Percentiles rank a stretch among this genome's conserved stretches.
These are phyloP conservation scores for Sebastes hubbsi DNA, from an alignment of 2,797 vertebrate species.

Conservation along the genomic window DNA sequence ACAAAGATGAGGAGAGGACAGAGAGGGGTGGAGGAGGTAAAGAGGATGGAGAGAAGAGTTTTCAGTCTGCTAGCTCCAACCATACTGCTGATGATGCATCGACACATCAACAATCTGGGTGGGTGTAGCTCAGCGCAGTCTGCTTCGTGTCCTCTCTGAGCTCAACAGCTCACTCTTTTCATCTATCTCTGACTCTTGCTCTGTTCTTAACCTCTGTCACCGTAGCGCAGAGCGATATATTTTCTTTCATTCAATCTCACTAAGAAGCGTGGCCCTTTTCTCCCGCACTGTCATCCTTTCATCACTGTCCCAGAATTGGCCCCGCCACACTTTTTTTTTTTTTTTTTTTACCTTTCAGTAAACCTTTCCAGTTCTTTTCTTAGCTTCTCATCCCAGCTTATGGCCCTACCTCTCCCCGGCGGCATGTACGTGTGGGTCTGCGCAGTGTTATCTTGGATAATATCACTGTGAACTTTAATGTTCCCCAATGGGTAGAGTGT, in stretches of 20 bases:
- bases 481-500: conserved; percentile 49
- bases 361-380: conserved; percentile 26
- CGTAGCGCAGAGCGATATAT: not conserved
- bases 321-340: not conserved
- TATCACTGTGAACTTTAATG: conserved; percentile 60
- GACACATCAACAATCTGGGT: conserved; percentile 34
- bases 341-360: conserved; percentile 20
- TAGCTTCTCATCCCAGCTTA: conserved; percentile 8
- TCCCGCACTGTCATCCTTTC: conserved; percentile 34
- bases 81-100: conserved; percentile 31
- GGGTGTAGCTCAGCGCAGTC: conserved; percentile 31
- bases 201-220: conserved; percentile 35
- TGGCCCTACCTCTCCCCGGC: not conserved
- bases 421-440: conserved; percentile 13
- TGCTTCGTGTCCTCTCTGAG: conserved; percentile 27
- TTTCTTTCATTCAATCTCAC: conserved; percentile 19
- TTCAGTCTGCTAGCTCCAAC: conserved; percentile 1
- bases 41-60: not conserved
- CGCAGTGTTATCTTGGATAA: conserved; percentile 37
- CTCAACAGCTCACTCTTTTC: conserved; percentile 39
- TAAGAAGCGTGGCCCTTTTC: conserved; percentile 7
- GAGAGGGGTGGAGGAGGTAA: not conserved
- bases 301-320: conserved; percentile 28
- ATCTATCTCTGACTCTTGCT: conserved; percentile 11
- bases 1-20: conserved; percentile 15